Evolutionary conservation across 2,797 vertebrate species (phyloP), one percentile per base, ranked within the genome.

Genomic region (Harpagifer antarcticus): DNA sequence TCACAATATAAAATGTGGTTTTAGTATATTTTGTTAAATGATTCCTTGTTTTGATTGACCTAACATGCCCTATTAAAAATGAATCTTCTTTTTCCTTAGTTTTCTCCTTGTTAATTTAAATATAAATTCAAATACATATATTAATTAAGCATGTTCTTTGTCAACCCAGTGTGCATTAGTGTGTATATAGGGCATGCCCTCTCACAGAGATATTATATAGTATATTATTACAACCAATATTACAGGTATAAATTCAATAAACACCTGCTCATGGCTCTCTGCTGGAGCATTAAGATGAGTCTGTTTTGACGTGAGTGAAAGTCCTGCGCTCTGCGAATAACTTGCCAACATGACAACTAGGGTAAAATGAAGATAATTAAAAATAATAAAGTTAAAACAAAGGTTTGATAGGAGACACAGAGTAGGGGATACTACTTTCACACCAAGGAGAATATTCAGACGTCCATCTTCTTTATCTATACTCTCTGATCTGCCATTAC

Each of bases 401-500:
- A 79, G 78, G 78, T 65, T 83, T 66, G 16, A 80, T 67, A 14
- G 74, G 45, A 64, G 76, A 75, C 47, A 31, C 56, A 31, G 66
- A 72, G 71, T 57, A 76, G 83, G 67, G 71, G 76, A 65, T 19
- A 23, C 31, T 60, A 68, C 80, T 83, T 72, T 48, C 64, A 55
- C 62, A 45, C 63, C 53, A 15, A 68, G 53, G 57, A 86, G 79
- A 73, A 66, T 44, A 74, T 76, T 63, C 82, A 69, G 49, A 83
- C 40, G 79, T 77, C 81, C 62, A 9, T 84, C 73, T 74, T 66
- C 74, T 87, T 82, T 82, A 78, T 90, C 79, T 77, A 16, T 60
- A 58, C 81, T 83, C 86, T 91, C 90, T 89, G 85, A 90, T 94
- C 89, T 90, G 78, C 89, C 79, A 72, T 91, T 88, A 88, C 72